Base-by-base conservation (phyloP, 2,797 vertebrate genomes). In the Phataginus tetradactyla region DNA sequence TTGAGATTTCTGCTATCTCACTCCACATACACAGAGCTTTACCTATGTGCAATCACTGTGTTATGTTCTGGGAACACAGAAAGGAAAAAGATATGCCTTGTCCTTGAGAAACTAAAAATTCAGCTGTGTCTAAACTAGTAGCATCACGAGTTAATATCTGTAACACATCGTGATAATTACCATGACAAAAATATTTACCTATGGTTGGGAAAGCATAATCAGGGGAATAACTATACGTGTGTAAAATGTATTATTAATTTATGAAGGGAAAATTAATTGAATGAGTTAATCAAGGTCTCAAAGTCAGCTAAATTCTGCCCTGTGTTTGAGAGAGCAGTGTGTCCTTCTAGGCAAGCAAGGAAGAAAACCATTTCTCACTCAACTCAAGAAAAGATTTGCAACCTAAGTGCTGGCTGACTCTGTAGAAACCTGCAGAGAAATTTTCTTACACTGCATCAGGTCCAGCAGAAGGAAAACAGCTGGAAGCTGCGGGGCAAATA, bases 401-500 rank as follows among this genome's bases (percentile, higher is more conserved):
- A 59, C 72, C 66, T 37, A 55, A 85, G 37, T 86, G 61, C 51
- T 97, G 94, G 96, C 89, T 85, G 86, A 79, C 66, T 68, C 81
- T 89, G 55, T 51, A 96, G 94, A 96, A 95, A 96, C 93, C 94
- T 90, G 85, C 71, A 74, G 97, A 90, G 95, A 95, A 80, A 59
- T 80, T 68, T 96, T 81, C 69, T 95, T 96, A 84, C 34, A 57
- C 42, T 81, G 75, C 27, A 45, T 90, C 83, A 96, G 69, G 83
- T 90, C 51, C 6, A 95, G 86, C 95, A 97, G 96, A 97, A 97
- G 97, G 97, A 95, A 95, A 97, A 97, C 92, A 96, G 95, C 95
- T 97, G 95, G 93, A 94, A 78, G 20, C 77, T 55, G 79, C 85
- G 71, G 71, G 91, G 23, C 83, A 84, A 80, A 85, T 87, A 85